Evolutionary conservation across 2,113 vertebrate species (phyloP), one percentile per base, ranked within the genome.

Genomic region (Bubalus kerabau): DNA sequence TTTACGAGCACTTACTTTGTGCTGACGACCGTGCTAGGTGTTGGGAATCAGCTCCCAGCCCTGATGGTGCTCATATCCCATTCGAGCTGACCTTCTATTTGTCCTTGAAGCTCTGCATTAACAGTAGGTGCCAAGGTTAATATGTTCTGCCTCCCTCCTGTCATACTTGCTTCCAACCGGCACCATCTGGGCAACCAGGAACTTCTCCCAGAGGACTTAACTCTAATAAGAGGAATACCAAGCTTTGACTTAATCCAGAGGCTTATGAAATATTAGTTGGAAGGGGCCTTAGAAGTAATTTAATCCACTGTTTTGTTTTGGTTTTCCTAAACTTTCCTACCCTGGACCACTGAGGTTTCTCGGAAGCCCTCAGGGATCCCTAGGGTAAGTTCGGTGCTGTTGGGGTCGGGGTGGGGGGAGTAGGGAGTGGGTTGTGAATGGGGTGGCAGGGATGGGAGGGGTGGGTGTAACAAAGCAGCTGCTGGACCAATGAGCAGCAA

Each of bases 21-120:
- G 8, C 32, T 48, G 17, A 3, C 2, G 2, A 32, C 40, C 12
- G 16, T 19, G 7, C 1, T 2, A 5, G 30, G 21, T 36, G 23
- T 7, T 30, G 13, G 40, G 7, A 21, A 2, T 13, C 30, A 74
- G 57, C 2, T 28, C 2, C 10, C n/a, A 0, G 0, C 50, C 12
- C 52, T 28, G 32, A 16, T 17, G 21, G 4, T 52, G 9, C 50
- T 54, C 43, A 36, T 1, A 7, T 15, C 71, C 50, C 48, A 46
- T 13, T 3, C 0, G 10, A 43, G 67, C 30, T 15, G 67, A 17
- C 15, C 56, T 60, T 26, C 10, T 2, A 7, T 32, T 11, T 30
- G 56, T 8, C n/a, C 19, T n/a, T 87, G 56, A 14, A n/a, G 15
- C 24, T 67, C 9, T 54, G 21, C 8, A 9, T 13, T 24, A 57